Conservation (phyloP, 2,797 vertebrate species). For the Pempheris klunzingeri region DNA sequence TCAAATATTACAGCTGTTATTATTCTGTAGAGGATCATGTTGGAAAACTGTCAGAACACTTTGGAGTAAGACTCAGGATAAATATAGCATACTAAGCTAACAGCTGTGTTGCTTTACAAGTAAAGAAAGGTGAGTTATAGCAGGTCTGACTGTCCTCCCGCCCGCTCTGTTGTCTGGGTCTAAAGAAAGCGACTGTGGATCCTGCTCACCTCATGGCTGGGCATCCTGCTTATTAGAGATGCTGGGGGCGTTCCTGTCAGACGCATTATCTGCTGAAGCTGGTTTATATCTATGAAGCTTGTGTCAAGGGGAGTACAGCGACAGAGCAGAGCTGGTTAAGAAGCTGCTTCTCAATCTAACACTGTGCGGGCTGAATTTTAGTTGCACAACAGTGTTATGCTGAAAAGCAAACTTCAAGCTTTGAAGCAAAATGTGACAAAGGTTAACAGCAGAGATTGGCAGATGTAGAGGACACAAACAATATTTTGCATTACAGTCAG, state of each 20-base stretch:
- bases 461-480: conserved; percentile 40
- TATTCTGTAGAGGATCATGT: not conserved
- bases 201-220: conserved; percentile 97
- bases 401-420: conserved; percentile 55
- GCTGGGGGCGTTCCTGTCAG: conserved; percentile 99
- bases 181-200: conserved; percentile 34
- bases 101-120: conserved; percentile 15
- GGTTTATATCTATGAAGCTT: conserved; percentile 98
- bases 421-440: conserved; percentile 48
- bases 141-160: conserved; percentile 9
- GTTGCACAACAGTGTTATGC: conserved; percentile 33
- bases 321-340: conserved; percentile 86
- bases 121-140: conserved; percentile 10
- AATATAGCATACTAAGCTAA: not conserved
- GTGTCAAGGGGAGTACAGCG: conserved; percentile 95
- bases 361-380: conserved; percentile 10
- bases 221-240: conserved; percentile 99
- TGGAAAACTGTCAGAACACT: not conserved
- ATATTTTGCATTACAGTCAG: conserved; percentile 33
- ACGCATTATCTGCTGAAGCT: conserved; percentile 99
- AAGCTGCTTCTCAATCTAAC: conserved; percentile 65
- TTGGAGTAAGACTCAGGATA: not conserved
- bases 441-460: not conserved
- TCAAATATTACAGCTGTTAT: not conserved
- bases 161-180: not conserved